Base-by-base conservation (phyloP, 2,888 invertebrate species). In the Nomada flava region DNA sequence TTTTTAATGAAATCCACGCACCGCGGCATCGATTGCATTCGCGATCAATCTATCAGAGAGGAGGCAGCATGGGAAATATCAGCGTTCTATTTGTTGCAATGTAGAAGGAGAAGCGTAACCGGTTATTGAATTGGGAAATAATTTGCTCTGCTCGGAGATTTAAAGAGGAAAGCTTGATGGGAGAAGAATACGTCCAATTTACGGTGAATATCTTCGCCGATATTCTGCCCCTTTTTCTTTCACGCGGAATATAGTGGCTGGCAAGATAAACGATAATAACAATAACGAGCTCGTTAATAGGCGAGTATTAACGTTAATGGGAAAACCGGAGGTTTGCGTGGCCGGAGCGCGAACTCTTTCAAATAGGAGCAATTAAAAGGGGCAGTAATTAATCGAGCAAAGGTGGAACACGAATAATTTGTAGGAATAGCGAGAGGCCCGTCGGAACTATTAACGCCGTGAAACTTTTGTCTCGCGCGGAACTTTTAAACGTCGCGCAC, bases 41-140 rank as follows among this genome's bases (percentile, higher is more conserved):
- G 23, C 44, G 62, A 57, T 57, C 42, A n/a, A 59, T 71, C 59
- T 26, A 13, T 53, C 23, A 36, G 52, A 23, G 10, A 23, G 13
- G 18, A 55, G 26, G 18, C 13, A 15, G 42, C 53, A 36, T 64
- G 81, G 63, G 63, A 70, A 81, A 67, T 69, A 73, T 72, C 70
- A 63, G 36, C 55, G 62, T 60, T 63, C 53, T 11, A 15, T 44
- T 57, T n/a, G 47, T 13, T 52, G 50, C 5, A 5, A 10, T 11
- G 29, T 59, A 29, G 82, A 70, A 44, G 36, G 52, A 71, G 67
- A 73, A 62, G 62, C 18, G 44, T 47, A 67, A 52, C 42, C 36
- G 73, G 63, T 55, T 84, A 83, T 84, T 86, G 88, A 86, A 86
- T 87, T 71, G 79, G 69, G 81, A 77, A 84, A 86, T 86, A 84